A percentile compares a stretch with the other conserved stretches of the same genome.
phyloP scores from a whole-genome alignment of 2,797 vertebrate species.

The Mormyrus hasselquistii region DNA sequence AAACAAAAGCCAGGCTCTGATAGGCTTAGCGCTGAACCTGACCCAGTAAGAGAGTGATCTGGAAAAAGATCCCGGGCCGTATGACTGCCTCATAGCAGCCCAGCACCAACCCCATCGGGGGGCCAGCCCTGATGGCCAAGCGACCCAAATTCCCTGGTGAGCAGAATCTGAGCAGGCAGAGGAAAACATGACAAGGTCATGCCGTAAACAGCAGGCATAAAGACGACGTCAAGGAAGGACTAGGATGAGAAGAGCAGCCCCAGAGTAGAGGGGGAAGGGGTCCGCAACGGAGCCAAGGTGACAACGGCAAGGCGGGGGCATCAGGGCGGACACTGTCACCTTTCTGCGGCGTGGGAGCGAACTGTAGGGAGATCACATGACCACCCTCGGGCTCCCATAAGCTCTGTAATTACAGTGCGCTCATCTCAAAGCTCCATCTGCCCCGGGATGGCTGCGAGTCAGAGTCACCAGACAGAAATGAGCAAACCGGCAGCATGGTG shows the following conservation, averaged over 20 bases:
- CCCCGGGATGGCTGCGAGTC: not conserved
- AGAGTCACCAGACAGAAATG: not conserved
- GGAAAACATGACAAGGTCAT: not conserved
- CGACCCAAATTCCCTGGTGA: not conserved
- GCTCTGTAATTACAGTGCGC: not conserved
- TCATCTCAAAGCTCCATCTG: not conserved
- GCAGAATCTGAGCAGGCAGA: not conserved
- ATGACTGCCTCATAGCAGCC: not conserved
- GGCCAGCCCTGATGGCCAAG: not conserved
- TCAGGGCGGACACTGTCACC: not conserved
- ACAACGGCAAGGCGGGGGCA: not conserved
- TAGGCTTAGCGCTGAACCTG: not conserved
- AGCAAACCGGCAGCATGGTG: not conserved
- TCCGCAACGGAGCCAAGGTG: not conserved
- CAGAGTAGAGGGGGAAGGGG: not conserved
- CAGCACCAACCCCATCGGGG: not conserved
- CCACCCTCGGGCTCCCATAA: not conserved
- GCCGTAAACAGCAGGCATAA: not conserved
- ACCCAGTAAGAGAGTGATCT: not conserved
- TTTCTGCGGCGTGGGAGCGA: not conserved
- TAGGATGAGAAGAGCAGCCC: not conserved
- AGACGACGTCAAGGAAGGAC: not conserved
- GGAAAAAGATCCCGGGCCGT: not conserved
- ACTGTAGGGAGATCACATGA: not conserved
- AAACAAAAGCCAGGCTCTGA: not conserved